Percentiles rank a stretch among this genome's conserved stretches.
phyloP scores from a whole-genome alignment of 1,140 invertebrate genomes.

The Pseudomyrmex dendroicus region DNA sequence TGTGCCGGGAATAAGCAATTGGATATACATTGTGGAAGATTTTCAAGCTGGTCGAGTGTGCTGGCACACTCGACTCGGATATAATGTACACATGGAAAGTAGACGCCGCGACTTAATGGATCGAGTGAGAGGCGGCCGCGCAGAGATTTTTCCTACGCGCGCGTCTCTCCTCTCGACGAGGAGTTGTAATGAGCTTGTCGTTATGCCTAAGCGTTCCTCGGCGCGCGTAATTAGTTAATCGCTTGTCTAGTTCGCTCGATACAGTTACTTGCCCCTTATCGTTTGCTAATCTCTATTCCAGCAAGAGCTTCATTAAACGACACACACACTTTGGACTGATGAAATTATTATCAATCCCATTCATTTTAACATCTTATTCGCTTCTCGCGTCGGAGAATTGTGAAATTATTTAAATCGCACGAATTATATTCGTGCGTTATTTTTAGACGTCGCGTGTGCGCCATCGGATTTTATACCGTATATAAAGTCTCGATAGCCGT shows the following conservation, averaged over 20 bases:
- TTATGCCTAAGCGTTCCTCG: constrained; percentile 30
- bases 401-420: background rate
- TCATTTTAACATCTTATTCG: background rate
- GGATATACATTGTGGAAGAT: constrained; percentile 38
- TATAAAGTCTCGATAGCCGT: constrained; percentile 1
- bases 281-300: constrained; percentile 2
- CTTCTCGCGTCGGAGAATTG: background rate
- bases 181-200: constrained; percentile 36
- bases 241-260: constrained; percentile 16
- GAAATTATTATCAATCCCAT: constrained; percentile 11
- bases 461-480: background rate
- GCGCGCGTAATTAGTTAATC: constrained; percentile 47
- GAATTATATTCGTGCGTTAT: background rate
- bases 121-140: constrained; percentile 4
- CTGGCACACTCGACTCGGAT: background rate
- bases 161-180: background rate
- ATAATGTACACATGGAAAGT: constrained; percentile 30
- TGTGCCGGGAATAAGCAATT: constrained; percentile 20
- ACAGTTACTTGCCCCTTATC: constrained; percentile 15
- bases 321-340: background rate
- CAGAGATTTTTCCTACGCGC: constrained; percentile 22
- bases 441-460: background rate
- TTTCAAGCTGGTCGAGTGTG: constrained; percentile 5
- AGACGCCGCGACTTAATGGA: constrained; percentile 32
- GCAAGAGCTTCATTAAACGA: constrained; percentile 1